A percentile compares a stretch with the other conserved stretches of the same genome.
Conservation (phyloP, 2,888 invertebrate genomes). For the Cristatella mucedo region DNA sequence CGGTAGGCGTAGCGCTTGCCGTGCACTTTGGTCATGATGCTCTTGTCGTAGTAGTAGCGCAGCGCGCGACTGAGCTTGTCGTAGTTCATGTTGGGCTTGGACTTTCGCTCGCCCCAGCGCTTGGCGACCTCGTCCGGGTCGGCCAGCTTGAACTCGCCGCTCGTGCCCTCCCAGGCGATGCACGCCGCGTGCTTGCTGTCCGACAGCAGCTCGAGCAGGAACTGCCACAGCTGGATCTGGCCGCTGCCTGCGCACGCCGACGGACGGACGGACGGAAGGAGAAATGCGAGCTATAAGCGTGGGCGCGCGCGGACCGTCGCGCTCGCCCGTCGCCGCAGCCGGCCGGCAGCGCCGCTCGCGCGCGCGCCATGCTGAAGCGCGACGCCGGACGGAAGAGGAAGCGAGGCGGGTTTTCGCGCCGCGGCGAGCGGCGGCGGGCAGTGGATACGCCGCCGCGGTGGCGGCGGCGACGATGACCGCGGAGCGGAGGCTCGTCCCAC, state of each 20-base stretch:
- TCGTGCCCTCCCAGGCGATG: constrained; percentile 89
- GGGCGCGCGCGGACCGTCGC: too few relatives aligned
- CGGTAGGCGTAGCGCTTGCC: constrained; percentile 90
- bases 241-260: constrained; percentile 52
- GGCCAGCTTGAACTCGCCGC: constrained; percentile 85
- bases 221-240: constrained; percentile 98
- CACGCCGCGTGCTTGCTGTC: constrained; percentile 71
- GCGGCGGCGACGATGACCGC: too few relatives aligned
- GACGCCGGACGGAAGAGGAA: too few relatives aligned
- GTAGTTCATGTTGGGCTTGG: constrained; percentile 95
- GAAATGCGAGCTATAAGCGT: too few relatives aligned
- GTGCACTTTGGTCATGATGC: constrained; percentile 95
- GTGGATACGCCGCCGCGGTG: too few relatives aligned
- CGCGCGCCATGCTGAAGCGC: too few relatives aligned
- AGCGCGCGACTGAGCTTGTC: constrained; percentile 84
- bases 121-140: constrained; percentile 89
- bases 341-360: too few relatives aligned
- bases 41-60: constrained; percentile 93
- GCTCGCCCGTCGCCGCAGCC: too few relatives aligned
- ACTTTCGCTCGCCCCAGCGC: constrained; percentile 84
- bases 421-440: too few relatives aligned
- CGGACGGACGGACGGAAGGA: too few relatives aligned
- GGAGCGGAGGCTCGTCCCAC: too few relatives aligned
- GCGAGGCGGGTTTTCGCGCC: too few relatives aligned
- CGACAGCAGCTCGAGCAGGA: constrained; percentile 81